A percentile compares a stretch with the other conserved stretches of the same genome.
Conservation (phyloP, 2,797 vertebrate species). For the Carcharodon carcharias region DNA sequence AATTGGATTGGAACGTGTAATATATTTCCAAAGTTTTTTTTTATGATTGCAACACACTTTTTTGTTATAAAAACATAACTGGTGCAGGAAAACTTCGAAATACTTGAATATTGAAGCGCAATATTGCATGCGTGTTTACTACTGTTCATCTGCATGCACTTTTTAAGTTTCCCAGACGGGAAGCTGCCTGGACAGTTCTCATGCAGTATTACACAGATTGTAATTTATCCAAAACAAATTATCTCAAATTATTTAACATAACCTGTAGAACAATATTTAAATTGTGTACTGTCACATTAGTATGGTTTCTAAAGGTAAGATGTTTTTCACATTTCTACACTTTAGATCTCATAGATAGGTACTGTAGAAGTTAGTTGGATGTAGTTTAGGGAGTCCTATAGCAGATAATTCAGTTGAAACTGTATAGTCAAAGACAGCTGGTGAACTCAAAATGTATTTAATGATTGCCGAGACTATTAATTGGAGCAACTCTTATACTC, state of each 20-base stretch:
- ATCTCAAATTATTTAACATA: background rate
- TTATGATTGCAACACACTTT: background rate
- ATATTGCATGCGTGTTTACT: background rate
- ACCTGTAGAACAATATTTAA: background rate
- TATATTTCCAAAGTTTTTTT: background rate
- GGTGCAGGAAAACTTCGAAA: background rate
- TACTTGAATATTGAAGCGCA: background rate
- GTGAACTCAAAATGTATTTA: slow-evolving; percentile 11
- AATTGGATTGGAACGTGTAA: background rate
- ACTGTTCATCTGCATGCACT: background rate
- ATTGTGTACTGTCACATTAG: background rate
- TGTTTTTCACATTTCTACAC: background rate
- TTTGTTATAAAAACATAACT: slow-evolving; percentile 5
- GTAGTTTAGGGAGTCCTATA: background rate
- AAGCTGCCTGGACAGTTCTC: background rate
- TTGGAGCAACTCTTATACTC: background rate
- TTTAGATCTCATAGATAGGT: background rate
- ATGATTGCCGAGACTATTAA: background rate
- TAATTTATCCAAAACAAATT: background rate
- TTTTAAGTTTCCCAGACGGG: background rate
- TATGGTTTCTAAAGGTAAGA: background rate
- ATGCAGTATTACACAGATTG: background rate
- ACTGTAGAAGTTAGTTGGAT: background rate
- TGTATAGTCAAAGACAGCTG: background rate
- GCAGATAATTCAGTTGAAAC: background rate